Evolutionary conservation across 2,797 vertebrate species (phyloP).

Genomic region (Sebastes jordani): DNA sequence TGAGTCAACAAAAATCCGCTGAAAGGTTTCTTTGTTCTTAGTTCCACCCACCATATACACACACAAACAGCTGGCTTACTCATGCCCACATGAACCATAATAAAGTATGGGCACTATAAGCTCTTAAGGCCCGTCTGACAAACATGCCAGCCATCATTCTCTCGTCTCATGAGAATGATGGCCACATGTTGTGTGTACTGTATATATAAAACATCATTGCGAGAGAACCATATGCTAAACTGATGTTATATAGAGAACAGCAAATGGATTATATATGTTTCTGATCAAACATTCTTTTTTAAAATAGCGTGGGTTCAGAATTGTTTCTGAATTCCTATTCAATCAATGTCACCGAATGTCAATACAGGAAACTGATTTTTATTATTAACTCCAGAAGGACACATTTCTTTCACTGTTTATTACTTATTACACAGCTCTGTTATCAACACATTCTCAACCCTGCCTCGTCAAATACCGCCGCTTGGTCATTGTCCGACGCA

Average conservation of each 20-base stretch:
- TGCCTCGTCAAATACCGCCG: too few relatives aligned
- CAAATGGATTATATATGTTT: neutral
- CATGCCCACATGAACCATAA: slow-evolving; percentile 30
- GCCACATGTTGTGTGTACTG: slow-evolving; percentile 1
- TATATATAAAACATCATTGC: neutral
- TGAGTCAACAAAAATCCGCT: slow-evolving; percentile 63
- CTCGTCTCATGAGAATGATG: neutral
- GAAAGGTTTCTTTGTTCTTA: slow-evolving; percentile 59
- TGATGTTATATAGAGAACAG: neutral
- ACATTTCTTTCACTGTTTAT: neutral
- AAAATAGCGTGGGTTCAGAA: neutral
- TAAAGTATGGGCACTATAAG: slow-evolving; percentile 23
- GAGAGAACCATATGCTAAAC: neutral
- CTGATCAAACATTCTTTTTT: neutral
- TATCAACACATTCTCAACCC: neutral
- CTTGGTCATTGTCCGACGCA: too few relatives aligned
- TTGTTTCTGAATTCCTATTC: neutral
- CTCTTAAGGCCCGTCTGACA: slow-evolving; percentile 15
- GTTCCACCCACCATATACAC: neutral
- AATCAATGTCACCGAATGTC: neutral
- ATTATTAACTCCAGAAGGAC: neutral
- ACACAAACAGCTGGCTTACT: slow-evolving; percentile 13
- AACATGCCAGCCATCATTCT: slow-evolving; percentile 9
- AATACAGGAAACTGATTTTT: neutral
- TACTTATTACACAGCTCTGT: neutral